Percentiles rank a stretch among this genome's conserved stretches.
Conservation (phyloP, 2,113 vertebrate genomes). For the Sander vitreus region DNA sequence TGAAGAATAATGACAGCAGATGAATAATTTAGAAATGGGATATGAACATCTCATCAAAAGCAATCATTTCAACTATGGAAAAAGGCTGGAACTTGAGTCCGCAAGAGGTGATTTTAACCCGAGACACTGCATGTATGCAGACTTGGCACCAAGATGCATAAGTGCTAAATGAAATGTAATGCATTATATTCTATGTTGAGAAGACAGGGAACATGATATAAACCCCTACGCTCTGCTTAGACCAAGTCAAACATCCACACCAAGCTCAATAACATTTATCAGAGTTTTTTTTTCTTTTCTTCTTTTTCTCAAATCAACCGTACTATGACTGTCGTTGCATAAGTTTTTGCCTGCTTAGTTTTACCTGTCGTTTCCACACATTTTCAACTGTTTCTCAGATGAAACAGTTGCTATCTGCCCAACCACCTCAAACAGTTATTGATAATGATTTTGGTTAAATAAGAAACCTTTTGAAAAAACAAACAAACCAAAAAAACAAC, state of each 20-base stretch:
- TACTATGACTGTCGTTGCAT: not conserved
- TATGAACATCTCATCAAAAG: not conserved
- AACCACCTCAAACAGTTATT: not conserved
- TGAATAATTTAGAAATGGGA: not conserved
- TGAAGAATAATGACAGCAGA: not conserved
- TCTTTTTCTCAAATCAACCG: not conserved
- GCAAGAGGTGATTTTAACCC: not conserved
- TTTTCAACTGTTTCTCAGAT: not conserved
- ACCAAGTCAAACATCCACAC: slow-evolving; percentile 40
- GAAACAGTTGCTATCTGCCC: not conserved
- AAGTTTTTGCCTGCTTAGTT: not conserved
- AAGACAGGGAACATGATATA: not conserved
- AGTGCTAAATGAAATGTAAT: not conserved
- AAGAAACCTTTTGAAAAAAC: not conserved
- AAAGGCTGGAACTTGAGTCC: not conserved
- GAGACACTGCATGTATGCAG: not conserved
- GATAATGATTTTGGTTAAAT: not conserved
- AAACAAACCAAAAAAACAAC: not conserved
- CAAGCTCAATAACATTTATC: not conserved
- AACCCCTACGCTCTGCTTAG: not conserved
- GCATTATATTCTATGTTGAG: not conserved
- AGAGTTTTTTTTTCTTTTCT: not conserved
- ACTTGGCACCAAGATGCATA: not conserved
- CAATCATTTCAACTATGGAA: not conserved
- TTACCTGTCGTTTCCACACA: not conserved